Evolutionary conservation across 2,797 vertebrate genomes (phyloP).

Genomic region (Odontamblyopus rebecca): DNA sequence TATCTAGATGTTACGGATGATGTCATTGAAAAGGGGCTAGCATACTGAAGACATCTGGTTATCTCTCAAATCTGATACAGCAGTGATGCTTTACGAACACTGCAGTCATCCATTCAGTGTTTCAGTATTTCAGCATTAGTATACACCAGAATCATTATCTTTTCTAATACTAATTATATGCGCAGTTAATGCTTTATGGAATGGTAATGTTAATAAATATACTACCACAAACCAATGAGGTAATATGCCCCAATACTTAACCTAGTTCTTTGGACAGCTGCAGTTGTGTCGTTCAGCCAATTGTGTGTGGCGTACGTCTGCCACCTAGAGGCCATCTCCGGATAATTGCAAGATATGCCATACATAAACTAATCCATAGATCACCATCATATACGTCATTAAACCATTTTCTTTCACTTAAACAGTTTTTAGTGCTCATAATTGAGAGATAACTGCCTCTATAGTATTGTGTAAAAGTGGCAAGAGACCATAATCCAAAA

Average conservation of each 20-base stretch:
- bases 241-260: conserved; percentile 71
- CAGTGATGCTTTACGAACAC: neutral
- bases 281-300: neutral
- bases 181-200: neutral
- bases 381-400: no score
- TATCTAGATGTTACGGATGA: conserved; percentile 30
- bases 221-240: conserved; percentile 56
- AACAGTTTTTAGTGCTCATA: no score
- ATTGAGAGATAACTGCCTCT: no score
- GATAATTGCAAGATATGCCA: no score
- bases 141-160: neutral
- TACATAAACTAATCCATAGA: no score
- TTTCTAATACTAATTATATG: neutral
- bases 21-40: neutral
- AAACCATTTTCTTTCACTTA: no score
- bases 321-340: conserved; percentile 35
- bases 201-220: conserved; percentile 33
- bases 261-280: conserved; percentile 51
- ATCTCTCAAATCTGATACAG: neutral
- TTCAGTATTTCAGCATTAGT: neutral
- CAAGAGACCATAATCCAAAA: no score
- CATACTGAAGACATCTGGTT: neutral
- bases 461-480: no score
- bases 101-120: neutral
- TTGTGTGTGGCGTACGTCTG: conserved; percentile 20